Base-by-base conservation (phyloP, 1,140 invertebrate species). In the Saccostrea echinata region DNA sequence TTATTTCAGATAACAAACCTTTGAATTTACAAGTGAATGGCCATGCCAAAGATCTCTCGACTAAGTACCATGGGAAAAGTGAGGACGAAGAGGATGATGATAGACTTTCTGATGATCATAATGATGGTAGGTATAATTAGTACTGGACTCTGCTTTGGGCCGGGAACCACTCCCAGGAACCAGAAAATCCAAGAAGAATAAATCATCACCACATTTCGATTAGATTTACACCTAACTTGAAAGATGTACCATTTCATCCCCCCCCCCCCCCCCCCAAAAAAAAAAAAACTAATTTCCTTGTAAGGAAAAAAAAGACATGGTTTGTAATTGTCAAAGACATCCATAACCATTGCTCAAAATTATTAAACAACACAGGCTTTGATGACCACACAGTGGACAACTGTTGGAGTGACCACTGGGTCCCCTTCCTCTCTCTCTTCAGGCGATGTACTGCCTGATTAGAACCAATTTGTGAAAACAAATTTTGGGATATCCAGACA, bases 41-140 rank as follows among this genome's bases (percentile, higher is more conserved):
- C 13, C 89, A 92, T 71, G 61, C 86, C 9, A 91, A 90, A 81
- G 91, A 92, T 80, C 61, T 89, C 30, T 84, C 80, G n/a, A 89
- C 87, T 55, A 85, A 81, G 55, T 64, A 84, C 13, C 57, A 87
- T 30, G 61, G 88, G 6, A 88, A 87, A 84, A 91, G 90, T 84
- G 91, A 92, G 24, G 90, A 92, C 71, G 91, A 91, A 35, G 90
- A 92, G 51, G 88, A 90, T 61, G 92, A 93, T 84, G 91, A 93
- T 53, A 89, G 91, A 81, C 64, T 90, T 0, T 89, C 91, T 24
- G 91, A 92, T 76, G 92, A 92, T 71, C 90, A 93, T 18, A 89
- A 88, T 57, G 91, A 93, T 84, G 92, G 91, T 85, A 91, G 91
- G 93, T 90, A 90, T 90, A 88, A 35, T 21, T 21, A 4, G 21